Conservation (phyloP, 2,797 vertebrate genomes). For the Streptopelia turtur region DNA sequence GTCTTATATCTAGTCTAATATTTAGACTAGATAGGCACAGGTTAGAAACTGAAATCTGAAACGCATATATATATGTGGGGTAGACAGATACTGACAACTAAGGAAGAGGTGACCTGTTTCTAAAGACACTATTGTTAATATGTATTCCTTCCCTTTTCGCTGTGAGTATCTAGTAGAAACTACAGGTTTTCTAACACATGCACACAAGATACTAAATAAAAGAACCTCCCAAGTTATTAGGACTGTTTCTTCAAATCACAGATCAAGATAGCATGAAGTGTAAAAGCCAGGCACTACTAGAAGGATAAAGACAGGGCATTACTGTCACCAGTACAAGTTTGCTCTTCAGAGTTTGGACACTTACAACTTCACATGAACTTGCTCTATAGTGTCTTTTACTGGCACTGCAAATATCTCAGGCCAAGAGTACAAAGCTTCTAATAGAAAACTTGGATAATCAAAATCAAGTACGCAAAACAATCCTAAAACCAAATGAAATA, state of each 20-base stretch:
- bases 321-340: background rate
- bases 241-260: background rate
- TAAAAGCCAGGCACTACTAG: background rate
- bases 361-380: background rate
- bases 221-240: background rate
- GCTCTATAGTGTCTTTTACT: background rate
- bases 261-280: background rate
- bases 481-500: conserved; percentile 29
- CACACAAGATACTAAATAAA: background rate
- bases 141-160: background rate
- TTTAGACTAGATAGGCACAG: background rate
- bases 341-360: background rate
- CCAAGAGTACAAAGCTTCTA: background rate
- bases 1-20: background rate
- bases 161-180: background rate
- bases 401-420: background rate
- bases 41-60: background rate
- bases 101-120: background rate
- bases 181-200: background rate
- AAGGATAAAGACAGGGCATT: background rate
- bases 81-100: background rate
- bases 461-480: conserved; percentile 6
- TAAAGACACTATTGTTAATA: background rate
- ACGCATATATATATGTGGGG: background rate
- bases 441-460: conserved; percentile 19